A percentile compares a stretch with the other conserved stretches of the same genome.
Conservation (phyloP, 2,888 invertebrate species). For the Halictus quadricinctus region DNA sequence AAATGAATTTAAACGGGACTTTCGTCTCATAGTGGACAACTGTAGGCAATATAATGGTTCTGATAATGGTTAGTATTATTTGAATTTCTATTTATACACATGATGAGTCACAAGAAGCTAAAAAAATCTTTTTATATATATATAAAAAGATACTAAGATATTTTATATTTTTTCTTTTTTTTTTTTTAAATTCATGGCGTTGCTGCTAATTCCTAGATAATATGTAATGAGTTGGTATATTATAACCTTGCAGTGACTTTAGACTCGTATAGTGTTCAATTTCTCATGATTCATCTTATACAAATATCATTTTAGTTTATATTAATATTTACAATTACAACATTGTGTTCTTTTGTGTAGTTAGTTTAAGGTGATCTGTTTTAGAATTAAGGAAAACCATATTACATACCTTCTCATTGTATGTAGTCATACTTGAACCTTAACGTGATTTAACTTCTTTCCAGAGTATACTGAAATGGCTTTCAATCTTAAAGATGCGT, state of each 20-base stretch:
- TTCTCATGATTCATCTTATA: neutral
- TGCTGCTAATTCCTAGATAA: too few relatives aligned
- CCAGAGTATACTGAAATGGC: constrained; percentile 95
- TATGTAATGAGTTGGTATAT: neutral
- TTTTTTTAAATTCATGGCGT: neutral
- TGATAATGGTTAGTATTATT: constrained; percentile 90
- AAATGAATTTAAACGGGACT: constrained; percentile 92
- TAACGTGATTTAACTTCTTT: constrained; percentile 56
- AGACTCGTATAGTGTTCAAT: neutral
- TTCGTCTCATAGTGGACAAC: constrained; percentile 95
- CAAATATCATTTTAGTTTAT: neutral
- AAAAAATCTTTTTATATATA: neutral
- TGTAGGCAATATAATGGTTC: constrained; percentile 96
- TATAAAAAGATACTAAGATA: too few relatives aligned
- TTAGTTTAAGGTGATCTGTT: neutral
- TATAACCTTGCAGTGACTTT: neutral
- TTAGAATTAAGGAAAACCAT: neutral
- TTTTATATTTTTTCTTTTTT: neutral
- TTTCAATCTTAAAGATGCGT: constrained; percentile 91
- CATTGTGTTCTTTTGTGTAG: neutral
- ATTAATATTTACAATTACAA: neutral
- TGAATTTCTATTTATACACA: neutral
- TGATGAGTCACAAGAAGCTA: neutral
- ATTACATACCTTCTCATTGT: neutral
- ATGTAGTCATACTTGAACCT: neutral